Evolutionary conservation across 2,113 vertebrate species (phyloP).

Genomic region (Hyaena hyaena): DNA sequence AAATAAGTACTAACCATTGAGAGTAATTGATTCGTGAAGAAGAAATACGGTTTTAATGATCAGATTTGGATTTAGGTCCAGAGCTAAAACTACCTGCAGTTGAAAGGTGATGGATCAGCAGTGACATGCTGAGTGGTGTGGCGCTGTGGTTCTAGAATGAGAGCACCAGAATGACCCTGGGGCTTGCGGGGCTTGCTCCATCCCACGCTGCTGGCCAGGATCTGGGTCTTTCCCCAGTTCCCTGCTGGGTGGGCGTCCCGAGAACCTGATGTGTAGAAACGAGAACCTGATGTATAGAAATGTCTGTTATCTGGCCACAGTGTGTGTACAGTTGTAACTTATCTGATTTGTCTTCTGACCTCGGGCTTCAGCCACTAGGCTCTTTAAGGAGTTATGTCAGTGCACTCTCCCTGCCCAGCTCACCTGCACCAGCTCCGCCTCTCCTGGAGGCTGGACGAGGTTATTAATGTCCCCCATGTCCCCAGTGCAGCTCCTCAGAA

Average conservation of each 20-base stretch:
- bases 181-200: background rate
- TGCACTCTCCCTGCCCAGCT: no score
- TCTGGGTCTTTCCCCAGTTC: background rate
- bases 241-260: background rate
- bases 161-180: no score
- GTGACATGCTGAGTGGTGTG: background rate
- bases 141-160: background rate
- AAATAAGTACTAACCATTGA: background rate
- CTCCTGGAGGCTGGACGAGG: background rate
- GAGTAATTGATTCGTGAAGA: background rate
- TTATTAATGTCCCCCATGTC: no score
- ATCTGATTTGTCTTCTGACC: background rate
- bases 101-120: background rate
- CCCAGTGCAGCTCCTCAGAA: no score
- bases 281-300: background rate
- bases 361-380: background rate
- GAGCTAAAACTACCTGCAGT: background rate
- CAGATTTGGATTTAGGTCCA: background rate
- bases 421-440: no score
- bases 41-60: background rate
- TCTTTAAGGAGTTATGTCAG: background rate
- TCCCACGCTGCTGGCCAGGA: background rate
- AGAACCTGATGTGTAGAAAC: background rate
- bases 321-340: background rate
- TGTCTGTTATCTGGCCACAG: background rate